Evolutionary conservation across 2,797 vertebrate species (phyloP).

Genomic region (Pelochelys cantorii): DNA sequence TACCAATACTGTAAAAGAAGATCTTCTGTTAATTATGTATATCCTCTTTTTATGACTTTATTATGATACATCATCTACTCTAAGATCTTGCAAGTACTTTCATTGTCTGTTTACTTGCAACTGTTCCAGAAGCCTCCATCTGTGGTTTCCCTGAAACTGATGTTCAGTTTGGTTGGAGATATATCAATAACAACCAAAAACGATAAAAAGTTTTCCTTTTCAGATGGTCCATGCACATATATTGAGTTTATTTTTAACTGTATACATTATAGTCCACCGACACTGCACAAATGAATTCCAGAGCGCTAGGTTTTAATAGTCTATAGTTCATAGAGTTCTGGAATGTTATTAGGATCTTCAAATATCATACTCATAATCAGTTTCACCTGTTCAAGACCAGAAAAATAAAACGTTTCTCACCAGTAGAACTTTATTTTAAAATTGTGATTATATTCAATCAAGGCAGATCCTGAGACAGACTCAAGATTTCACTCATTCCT

Average conservation of each 20-base stretch:
- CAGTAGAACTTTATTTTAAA: neutral
- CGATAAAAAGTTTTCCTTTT: neutral
- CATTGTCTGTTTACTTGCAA: neutral
- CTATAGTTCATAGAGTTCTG: neutral
- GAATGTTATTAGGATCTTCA: neutral
- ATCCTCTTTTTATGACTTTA: neutral
- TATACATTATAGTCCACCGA: neutral
- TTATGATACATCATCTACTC: neutral
- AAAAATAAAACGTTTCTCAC: neutral
- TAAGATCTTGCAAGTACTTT: neutral
- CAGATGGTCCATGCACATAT: neutral
- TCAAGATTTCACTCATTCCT: neutral
- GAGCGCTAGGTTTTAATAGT: neutral
- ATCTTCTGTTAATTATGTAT: rapidly evolving
- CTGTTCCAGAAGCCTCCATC: neutral
- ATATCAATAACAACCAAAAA: neutral
- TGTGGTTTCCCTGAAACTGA: neutral
- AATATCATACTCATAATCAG: neutral
- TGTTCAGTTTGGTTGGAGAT: neutral
- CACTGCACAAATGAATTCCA: neutral
- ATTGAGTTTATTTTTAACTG: neutral
- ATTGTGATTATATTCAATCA: no score
- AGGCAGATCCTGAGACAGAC: neutral
- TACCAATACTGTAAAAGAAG: neutral
- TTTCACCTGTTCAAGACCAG: neutral